Evolutionary conservation across 2,113 vertebrate species (phyloP).

Genomic region (Delphinus delphis): DNA sequence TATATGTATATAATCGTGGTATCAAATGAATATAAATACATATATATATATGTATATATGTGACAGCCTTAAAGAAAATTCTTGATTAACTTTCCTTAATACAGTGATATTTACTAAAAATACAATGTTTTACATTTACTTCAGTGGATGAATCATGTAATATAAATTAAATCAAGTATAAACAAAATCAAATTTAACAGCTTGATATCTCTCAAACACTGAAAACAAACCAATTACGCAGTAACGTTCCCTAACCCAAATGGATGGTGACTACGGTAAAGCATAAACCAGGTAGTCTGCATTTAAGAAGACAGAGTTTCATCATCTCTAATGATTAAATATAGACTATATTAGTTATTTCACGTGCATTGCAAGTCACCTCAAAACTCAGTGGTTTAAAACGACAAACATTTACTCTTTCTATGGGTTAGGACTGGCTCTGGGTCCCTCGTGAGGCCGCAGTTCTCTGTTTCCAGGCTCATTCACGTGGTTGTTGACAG

Average conservation of each 20-base stretch:
- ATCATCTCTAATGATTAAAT: background rate
- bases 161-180: no score
- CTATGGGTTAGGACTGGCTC: background rate
- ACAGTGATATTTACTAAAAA: background rate
- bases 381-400: background rate
- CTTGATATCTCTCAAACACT: background rate
- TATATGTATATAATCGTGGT: background rate
- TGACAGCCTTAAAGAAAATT: background rate
- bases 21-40: background rate
- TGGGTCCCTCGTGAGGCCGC: rapidly evolving
- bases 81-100: background rate
- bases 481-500: background rate
- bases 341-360: background rate
- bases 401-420: background rate
- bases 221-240: background rate
- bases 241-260: background rate
- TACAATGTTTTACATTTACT: background rate
- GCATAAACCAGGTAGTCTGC: background rate
- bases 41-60: background rate
- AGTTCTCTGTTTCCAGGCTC: background rate
- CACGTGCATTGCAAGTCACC: background rate
- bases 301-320: background rate
- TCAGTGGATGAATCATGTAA: background rate
- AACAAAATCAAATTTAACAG: background rate
- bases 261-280: background rate